phyloP scores from a whole-genome alignment of 1,140 invertebrate genomes.

The Ctenoplectra terminalis region DNA sequence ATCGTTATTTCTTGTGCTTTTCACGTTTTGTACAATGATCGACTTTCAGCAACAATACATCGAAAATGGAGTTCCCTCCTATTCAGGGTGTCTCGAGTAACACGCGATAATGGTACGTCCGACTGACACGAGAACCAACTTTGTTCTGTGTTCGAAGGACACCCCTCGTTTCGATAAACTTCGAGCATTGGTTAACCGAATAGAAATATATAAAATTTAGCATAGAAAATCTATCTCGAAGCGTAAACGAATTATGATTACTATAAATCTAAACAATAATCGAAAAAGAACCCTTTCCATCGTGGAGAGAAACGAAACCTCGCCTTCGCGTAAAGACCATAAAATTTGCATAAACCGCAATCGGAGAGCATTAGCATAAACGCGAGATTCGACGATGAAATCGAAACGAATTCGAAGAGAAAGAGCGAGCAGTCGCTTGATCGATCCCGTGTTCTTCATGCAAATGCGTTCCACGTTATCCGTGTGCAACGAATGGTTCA shows the following conservation, averaged over 20 bases:
- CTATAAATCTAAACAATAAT: too few relatives aligned
- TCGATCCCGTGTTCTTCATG: slow-evolving; percentile 17
- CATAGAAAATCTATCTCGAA: too few relatives aligned
- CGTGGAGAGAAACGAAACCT: slow-evolving; percentile 25
- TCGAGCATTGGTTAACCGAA: background rate
- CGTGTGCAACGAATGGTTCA: background rate
- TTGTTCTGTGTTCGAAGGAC: background rate
- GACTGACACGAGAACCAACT: slow-evolving; percentile 24
- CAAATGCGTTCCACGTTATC: background rate
- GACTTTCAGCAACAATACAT: slow-evolving; percentile 11
- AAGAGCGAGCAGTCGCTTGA: slow-evolving; percentile 1
- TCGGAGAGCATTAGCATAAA: slow-evolving; percentile 50
- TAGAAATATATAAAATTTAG: background rate
- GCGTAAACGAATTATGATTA: background rate
- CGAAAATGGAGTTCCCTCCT: background rate
- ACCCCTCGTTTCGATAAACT: background rate
- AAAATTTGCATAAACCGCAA: slow-evolving; percentile 54
- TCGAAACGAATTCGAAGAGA: slow-evolving; percentile 20
- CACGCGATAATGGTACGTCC: slow-evolving; percentile 3
- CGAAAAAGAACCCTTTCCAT: too few relatives aligned
- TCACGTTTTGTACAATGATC: background rate
- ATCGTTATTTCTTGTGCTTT: background rate
- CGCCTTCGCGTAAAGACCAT: slow-evolving; percentile 3
- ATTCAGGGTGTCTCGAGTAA: background rate
- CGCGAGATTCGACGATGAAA: slow-evolving; percentile 36